Conservation (phyloP, 2,797 vertebrate genomes). For the Cuniculus paca region DNA sequence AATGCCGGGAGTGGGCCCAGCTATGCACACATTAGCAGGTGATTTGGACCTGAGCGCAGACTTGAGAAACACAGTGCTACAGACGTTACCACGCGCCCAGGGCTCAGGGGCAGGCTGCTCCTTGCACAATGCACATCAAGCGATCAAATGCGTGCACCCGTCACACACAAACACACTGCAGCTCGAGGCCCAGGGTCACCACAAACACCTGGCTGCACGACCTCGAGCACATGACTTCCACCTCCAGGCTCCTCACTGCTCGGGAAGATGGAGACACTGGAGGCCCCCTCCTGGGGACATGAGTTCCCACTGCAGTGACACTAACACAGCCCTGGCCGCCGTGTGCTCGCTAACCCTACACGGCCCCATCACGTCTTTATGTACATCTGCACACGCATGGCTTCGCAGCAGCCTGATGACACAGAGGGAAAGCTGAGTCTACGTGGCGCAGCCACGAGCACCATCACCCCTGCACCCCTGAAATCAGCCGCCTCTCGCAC, state of each 20-base stretch:
- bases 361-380: rapidly evolving
- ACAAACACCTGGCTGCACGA: background rate
- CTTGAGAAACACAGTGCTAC: background rate
- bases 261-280: background rate
- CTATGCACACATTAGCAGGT: rapidly evolving
- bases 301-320: background rate
- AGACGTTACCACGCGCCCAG: too few relatives aligned
- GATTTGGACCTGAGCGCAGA: rapidly evolving
- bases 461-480: too few relatives aligned
- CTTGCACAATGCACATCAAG: too few relatives aligned
- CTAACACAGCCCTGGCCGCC: background rate
- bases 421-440: background rate
- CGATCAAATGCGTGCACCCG: background rate
- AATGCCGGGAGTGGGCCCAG: background rate
- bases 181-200: background rate
- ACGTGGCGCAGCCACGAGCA: rapidly evolving
- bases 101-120: rapidly evolving
- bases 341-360: rapidly evolving
- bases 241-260: background rate
- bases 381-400: rapidly evolving
- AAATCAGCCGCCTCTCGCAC: rapidly evolving
- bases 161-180: background rate
- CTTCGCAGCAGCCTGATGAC: too few relatives aligned
- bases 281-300: background rate
- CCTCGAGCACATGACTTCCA: background rate